A percentile compares a stretch with the other conserved stretches of the same genome.
Conservation (phyloP, 2,113 vertebrate species). For the Strix aluco region DNA sequence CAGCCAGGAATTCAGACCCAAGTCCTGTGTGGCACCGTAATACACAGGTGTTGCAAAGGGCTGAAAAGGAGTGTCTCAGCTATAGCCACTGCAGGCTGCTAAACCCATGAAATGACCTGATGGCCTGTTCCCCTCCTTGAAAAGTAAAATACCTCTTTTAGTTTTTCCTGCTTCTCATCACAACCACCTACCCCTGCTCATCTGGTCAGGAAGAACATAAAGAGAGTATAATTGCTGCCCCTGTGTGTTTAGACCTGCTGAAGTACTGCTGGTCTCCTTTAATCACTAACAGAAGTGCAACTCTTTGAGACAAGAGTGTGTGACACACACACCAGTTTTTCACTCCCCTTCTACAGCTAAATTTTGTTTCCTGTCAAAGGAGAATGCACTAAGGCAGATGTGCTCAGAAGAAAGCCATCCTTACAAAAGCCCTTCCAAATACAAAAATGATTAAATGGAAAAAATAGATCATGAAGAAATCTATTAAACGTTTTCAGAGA, state of each 20-base stretch:
- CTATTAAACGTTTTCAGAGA: not conserved
- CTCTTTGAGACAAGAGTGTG: not conserved
- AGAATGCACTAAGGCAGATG: not conserved
- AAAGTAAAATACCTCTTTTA: not conserved
- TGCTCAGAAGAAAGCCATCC: not conserved
- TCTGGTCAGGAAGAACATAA: not conserved
- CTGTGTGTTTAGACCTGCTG: not conserved
- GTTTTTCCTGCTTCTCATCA: conserved; percentile 20
- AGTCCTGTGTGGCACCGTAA: accelerated
- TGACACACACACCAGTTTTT: not conserved
- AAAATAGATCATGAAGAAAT: not conserved
- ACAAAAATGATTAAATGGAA: not conserved
- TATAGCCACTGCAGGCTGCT: not conserved
- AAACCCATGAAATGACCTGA: not conserved
- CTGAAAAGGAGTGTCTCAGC: not conserved
- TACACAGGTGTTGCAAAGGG: not conserved
- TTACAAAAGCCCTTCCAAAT: not conserved
- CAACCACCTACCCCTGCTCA: not conserved
- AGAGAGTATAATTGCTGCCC: not conserved
- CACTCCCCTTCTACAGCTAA: not conserved
- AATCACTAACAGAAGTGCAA: not conserved
- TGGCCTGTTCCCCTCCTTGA: not conserved
- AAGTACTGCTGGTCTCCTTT: not conserved
- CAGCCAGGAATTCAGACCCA: not conserved
- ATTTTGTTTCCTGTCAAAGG: not conserved